Percentiles rank a stretch among this genome's conserved stretches.
Conservation (phyloP, 2,888 invertebrate genomes). For the Drosophila heteroneura region DNA sequence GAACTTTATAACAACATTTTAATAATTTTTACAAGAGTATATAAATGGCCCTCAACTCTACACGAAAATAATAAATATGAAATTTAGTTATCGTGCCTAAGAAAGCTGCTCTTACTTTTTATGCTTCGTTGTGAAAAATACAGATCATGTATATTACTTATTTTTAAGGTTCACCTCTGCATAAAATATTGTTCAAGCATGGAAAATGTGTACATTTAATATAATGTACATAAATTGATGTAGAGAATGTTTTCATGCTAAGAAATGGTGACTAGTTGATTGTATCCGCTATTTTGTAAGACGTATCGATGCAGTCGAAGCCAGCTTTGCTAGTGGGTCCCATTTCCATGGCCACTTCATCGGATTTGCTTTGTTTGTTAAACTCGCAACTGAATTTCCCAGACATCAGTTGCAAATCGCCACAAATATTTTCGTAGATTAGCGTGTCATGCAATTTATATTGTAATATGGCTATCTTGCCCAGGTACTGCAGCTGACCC, state of each 20-base stretch:
- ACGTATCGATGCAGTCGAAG: slow-evolving; percentile 40
- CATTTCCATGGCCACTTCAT: slow-evolving; percentile 49
- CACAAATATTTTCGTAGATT: slow-evolving; percentile 42
- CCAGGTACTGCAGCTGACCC: slow-evolving; percentile 47
- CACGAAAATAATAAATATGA: no score
- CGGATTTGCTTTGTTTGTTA: neutral
- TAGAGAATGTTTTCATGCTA: neutral
- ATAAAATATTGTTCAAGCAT: neutral
- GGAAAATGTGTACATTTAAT: neutral
- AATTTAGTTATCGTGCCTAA: no score
- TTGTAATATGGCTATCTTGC: slow-evolving; percentile 51
- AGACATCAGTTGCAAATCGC: slow-evolving; percentile 43
- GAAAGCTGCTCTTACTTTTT: no score
- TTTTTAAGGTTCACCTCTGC: neutral
- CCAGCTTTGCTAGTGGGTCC: slow-evolving; percentile 52
- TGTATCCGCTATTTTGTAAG: slow-evolving; percentile 15
- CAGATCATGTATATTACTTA: neutral
- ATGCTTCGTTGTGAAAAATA: neutral
- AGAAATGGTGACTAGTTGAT: neutral
- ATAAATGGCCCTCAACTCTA: no score
- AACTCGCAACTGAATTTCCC: slow-evolving; percentile 43
- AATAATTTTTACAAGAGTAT: no score
- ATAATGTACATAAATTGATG: neutral
- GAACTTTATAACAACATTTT: no score
- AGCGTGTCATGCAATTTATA: slow-evolving; percentile 45